Evolutionary conservation across 2,797 vertebrate genomes (phyloP), one percentile per base, ranked within the genome.

Genomic region (Hippopotamyrus pictus): DNA sequence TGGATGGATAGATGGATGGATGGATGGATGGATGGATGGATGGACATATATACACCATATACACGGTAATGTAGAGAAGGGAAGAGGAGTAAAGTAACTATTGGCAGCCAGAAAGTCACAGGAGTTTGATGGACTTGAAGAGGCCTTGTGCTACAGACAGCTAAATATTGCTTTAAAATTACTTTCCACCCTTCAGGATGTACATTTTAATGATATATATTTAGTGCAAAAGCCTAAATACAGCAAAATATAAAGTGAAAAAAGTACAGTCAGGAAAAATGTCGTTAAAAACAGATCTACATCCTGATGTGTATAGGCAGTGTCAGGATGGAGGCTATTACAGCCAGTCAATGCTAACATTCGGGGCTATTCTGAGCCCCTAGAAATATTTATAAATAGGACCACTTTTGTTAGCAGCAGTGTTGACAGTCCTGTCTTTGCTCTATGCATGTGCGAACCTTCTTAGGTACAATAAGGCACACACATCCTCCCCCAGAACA

Each of bases 281-380:
- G 19, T 44, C 37, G 8, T 46, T 82, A 82, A 46, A 82, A 82
- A n/a, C 76, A 46, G 29, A 44, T 14, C 46, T 25, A 3, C 57
- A 86, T 83, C 62, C 33, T 50, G 82, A 57, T 41, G 57, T 44
- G 19, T 59, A 25, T 22, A 57, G 50, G 59, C 46, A 46, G 57
- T 9, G 5, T 25, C 48, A 86, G 62, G 50, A 62, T 88, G 82
- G 62, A 86, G 44, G 62, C 87, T 6, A 69, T 90, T 73, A 88
- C 59, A 65, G 51, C 76, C 53, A 53, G 51, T 90, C 86, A 85
- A 33, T 69, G 87, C 87, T 69, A 54, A 84, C 53, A 84, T 88
- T 83, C 54, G 0, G 11, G 89, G 86, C 87, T 84, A 90, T 84
- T 88, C 88, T 88, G 22, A 88, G 89, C 51, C n/a, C 25, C 83